Base-by-base conservation (phyloP, 2,888 invertebrate genomes). In the Carabus problematicus region DNA sequence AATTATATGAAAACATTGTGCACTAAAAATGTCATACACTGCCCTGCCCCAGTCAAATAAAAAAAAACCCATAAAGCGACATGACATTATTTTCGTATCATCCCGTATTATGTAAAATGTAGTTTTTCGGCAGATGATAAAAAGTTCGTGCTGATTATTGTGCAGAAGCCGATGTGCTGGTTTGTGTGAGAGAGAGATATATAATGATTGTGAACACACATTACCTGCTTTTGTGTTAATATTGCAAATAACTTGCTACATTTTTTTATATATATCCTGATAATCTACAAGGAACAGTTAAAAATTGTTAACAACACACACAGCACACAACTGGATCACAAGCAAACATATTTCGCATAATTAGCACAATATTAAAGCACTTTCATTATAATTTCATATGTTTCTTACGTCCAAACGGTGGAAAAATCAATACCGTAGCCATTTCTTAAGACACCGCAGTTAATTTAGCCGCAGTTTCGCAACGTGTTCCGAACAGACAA, bases 351-450 rank as follows among this genome's bases (percentile, higher is more conserved):
- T 61, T 69, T 62, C 16, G 11, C 18, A 9, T 68, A 12, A 61
- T 45, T 62, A 69, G 40, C 69, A 69, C 56, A 47, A 54, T 55
- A 56, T 62, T 41, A 69, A 41, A 69, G 54, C 62, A 45, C 18
- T 69, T 69, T 69, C 56, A 69, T 69, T 56, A 16, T 62, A 69
- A 69, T 55, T 69, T 69, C 47, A 55, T 55, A 3, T 60, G 75
- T 79, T 79, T 80, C 81, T 81, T 80, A 80, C 81, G 77, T 78
- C 77, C 78, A 75, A 75, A 76, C 74, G 76, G 74, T 76, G 75
- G 76, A 76, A 76, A 76, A 78, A 79, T 80, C 80, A 76, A 80
- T 81, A 78, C 74, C 73, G 77, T 76, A 79, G 80, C 81, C 81
- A 81, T 81, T 76, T 80, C 81, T 74, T 70, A 70, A 71, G 72